A percentile compares a stretch with the other conserved stretches of the same genome.
phyloP scores from a whole-genome alignment of 2,888 invertebrate genomes.

The Arctia plantaginis region DNA sequence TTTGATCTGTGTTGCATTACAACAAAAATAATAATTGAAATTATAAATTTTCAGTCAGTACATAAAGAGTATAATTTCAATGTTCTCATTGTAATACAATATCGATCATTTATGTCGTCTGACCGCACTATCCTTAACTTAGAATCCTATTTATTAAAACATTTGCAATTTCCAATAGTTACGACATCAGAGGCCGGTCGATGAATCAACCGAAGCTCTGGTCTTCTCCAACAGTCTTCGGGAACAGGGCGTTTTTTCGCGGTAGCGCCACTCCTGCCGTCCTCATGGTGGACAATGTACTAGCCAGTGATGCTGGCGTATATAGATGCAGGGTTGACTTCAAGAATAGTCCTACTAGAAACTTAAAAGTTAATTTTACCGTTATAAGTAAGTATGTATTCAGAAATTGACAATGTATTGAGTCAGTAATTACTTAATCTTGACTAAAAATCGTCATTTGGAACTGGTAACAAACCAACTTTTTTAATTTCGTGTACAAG shows the following conservation, averaged over 20 bases:
- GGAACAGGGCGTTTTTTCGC: constrained; percentile 92
- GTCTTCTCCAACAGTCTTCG: constrained; percentile 92
- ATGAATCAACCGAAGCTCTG: constrained; percentile 93
- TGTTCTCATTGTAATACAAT: background rate
- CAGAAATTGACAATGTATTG: background rate
- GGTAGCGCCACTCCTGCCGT: constrained; percentile 92
- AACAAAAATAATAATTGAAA: too few species aligned
- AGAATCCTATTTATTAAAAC: background rate
- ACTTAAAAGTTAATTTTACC: constrained; percentile 95
- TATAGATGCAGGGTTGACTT: constrained; percentile 97
- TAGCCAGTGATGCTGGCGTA: constrained; percentile 92
- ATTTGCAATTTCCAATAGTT: constrained; percentile 77
- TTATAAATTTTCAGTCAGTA: too few species aligned
- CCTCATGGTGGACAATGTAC: constrained; percentile 91
- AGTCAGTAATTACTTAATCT: too few species aligned
- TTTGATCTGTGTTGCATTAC: too few species aligned
- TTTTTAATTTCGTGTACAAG: too few species aligned
- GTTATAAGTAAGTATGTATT: constrained; percentile 92
- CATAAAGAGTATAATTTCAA: too few species aligned
- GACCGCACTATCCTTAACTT: too few species aligned
- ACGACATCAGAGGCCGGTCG: constrained; percentile 91
- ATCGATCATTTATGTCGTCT: background rate
- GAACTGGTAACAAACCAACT: too few species aligned
- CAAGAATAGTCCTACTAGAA: constrained; percentile 95
- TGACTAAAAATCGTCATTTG: too few species aligned